These are phyloP conservation scores for Patella vulgata DNA, from an alignment of 1,140 invertebrate genomes.

Conservation along the genomic window DNA sequence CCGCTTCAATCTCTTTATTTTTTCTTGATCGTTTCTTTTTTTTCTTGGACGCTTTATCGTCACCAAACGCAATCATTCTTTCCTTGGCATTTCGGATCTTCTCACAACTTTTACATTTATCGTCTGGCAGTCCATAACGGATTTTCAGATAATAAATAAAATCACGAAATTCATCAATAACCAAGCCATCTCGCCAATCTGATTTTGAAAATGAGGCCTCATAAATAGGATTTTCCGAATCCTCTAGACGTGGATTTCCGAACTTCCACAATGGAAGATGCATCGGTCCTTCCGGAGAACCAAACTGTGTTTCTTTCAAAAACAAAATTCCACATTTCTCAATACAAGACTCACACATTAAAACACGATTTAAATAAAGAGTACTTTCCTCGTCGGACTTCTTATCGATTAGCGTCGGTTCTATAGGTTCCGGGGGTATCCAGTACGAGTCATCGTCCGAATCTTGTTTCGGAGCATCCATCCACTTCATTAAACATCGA, in stretches of 20 bases:
- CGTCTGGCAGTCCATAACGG: conserved; percentile 29
- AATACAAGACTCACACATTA: conserved; percentile 41
- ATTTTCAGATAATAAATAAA: conserved; percentile 42
- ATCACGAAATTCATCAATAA: conserved; percentile 40
- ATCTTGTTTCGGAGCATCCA: conserved; percentile 38
- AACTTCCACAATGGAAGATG: conserved; percentile 38
- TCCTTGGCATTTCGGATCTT: neutral
- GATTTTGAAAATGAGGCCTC: conserved; percentile 13
- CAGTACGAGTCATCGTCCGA: conserved; percentile 47
- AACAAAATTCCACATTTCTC: conserved; percentile 44
- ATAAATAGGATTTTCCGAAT: conserved; percentile 47
- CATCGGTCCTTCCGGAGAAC: conserved; percentile 28
- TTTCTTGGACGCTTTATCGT: too few relatives aligned
- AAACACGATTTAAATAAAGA: conserved; percentile 15
- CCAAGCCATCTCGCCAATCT: conserved; percentile 43
- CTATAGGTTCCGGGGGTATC: conserved; percentile 30
- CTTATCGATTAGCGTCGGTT: neutral
- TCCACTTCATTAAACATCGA: conserved; percentile 47
- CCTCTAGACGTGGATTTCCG: conserved; percentile 48
- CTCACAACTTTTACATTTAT: conserved; percentile 42
- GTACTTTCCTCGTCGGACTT: conserved; percentile 1
- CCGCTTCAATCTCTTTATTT: too few relatives aligned
- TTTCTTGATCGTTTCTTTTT: too few relatives aligned
- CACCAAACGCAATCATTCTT: too few relatives aligned
- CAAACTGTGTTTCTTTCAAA: conserved; percentile 40